Base-by-base conservation (phyloP, 1,140 invertebrate species). In the Theocolax elegans region DNA sequence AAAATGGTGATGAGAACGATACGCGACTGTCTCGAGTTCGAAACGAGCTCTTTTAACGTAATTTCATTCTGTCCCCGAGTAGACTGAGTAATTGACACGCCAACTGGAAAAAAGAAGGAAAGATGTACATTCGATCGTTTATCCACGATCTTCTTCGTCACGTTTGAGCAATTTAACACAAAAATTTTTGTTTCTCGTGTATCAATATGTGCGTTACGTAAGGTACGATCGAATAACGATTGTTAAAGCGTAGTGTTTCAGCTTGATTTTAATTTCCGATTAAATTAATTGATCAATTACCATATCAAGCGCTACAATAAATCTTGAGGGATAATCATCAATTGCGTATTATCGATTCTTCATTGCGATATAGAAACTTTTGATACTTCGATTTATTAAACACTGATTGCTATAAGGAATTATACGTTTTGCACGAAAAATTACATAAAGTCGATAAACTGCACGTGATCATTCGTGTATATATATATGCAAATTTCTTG, bases 1-100 rank as follows among this genome's bases (percentile, higher is more conserved):
- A 48, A 67, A 67, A 58, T 58, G 64, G 53, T 67, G 64, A 67
- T 58, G 64, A 67, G 64, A 49, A n/a, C n/a, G 60, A 17, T 17
- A 31, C 53, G 38, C 51, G 49, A 65, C 35, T 29, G 49, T 42
- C 64, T 67, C 51, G 25, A n/a, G 19, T 44, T 27, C 13, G 27
- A 21, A 46, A 56, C 51, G 64, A 58, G 51, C 65, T 59, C 29
- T 23, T 53, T 67, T 59, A 48, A 31, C 21, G 65, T 59, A 49
- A 67, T 59, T 67, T 27, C 42, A 67, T 67, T 58, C 65, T 23
- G 42, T 35, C 40, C 42, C 17, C 23, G 42, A 49, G 12, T 42
- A 19, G 44, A 1, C 25, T 42, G 13, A 15, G 64, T 67, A 59
- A 67, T 67, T 59, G 54, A 40, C 54, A 25, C 27, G 19, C 19